Conservation (phyloP, 2,797 vertebrate species). For the Arvicola amphibius region DNA sequence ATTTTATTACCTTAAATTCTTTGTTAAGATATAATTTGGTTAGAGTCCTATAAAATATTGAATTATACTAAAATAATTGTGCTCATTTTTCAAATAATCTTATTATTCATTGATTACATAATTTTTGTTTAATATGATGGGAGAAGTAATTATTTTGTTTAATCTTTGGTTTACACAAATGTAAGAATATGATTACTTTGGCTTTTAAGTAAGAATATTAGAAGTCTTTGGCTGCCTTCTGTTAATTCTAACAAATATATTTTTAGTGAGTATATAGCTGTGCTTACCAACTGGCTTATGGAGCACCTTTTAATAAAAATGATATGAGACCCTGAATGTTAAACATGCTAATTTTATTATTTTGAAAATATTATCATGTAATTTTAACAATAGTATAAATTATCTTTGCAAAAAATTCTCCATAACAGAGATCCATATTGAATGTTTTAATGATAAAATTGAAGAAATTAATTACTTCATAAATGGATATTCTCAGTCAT, state of each 20-base stretch:
- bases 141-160: slow-evolving; percentile 6
- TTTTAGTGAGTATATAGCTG: not conserved
- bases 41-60: slow-evolving; percentile 32
- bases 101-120: not conserved
- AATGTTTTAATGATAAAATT: not conserved
- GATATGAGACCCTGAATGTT: not conserved
- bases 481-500: not conserved
- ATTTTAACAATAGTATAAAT: slow-evolving; percentile 23
- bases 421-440: not conserved
- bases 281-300: not conserved
- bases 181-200: not conserved
- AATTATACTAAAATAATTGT: slow-evolving; percentile 14
- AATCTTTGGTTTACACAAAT: not conserved
- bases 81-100: not conserved
- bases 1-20: slow-evolving; percentile 38
- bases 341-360: slow-evolving; percentile 15
- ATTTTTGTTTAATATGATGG: slow-evolving; percentile 24
- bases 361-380: not conserved
- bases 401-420: not conserved
- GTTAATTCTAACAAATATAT: not conserved
- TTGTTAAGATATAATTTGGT: slow-evolving; percentile 12
- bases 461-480: not conserved
- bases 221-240: not conserved
- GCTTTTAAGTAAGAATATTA: not conserved
- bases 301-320: not conserved